These are phyloP conservation scores for Sitta carolinensis DNA, from an alignment of 2,797 vertebrate genomes.

Conservation along the genomic window DNA sequence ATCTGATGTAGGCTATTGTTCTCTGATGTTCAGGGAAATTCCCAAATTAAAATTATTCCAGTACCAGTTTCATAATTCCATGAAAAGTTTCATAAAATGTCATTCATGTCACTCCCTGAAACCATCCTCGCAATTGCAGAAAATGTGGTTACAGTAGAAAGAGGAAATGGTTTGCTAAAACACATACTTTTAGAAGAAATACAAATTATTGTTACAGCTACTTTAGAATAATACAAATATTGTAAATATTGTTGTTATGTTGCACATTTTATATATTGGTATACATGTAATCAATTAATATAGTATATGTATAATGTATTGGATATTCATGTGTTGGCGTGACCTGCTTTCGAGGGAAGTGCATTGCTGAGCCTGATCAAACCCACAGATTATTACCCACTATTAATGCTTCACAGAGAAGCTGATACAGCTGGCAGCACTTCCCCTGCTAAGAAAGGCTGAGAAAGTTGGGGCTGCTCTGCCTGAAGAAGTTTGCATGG, in stretches of 20 bases:
- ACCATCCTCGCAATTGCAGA: neutral
- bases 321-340: neutral
- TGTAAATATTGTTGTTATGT: neutral
- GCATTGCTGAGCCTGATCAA: neutral
- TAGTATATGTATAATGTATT: neutral
- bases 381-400: neutral
- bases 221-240: neutral
- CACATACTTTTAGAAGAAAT: neutral
- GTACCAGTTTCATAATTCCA: conserved; percentile 42
- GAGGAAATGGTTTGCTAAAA: neutral
- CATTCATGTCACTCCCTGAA: conserved; percentile 28
- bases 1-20: neutral
- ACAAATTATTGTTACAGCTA: neutral
- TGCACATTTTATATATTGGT: neutral
- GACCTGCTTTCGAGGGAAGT: rapidly evolving
- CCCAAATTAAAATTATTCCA: conserved; percentile 42
- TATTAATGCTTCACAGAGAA: neutral
- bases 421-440: neutral
- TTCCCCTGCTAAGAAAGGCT: neutral
- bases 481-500: neutral
- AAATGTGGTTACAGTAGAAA: neutral
- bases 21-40: conserved; percentile 51
- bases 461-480: neutral
- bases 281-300: neutral
- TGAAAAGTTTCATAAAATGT: conserved; percentile 35